Evolutionary conservation across 2,888 invertebrate genomes (phyloP).

Genomic region (Zaprionus bogoriensis): DNA sequence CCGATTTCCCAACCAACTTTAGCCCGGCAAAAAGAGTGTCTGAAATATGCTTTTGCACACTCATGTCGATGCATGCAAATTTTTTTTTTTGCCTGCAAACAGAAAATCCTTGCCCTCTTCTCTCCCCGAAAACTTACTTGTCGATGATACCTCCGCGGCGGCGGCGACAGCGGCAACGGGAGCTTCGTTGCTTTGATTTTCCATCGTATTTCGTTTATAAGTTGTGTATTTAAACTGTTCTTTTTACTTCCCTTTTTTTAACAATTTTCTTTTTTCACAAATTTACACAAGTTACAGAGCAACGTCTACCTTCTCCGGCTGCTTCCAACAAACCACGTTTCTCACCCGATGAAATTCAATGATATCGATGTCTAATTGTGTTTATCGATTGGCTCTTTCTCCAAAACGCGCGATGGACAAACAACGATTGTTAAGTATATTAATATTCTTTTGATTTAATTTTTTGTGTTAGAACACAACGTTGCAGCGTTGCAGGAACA

Average conservation of each 20-base stretch:
- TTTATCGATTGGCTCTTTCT: conserved; percentile 15
- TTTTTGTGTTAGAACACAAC: neutral
- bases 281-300: conserved; percentile 75
- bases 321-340: conserved; percentile 79
- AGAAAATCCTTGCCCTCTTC: conserved; percentile 36
- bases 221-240: conserved; percentile 69
- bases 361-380: conserved; percentile 39
- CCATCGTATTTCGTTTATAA: conserved; percentile 72
- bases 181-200: conserved; percentile 76
- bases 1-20: conserved; percentile 13
- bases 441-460: neutral
- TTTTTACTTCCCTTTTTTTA: conserved; percentile 43
- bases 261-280: conserved; percentile 65
- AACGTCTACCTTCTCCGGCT: conserved; percentile 76
- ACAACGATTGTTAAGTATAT: conserved; percentile 13
- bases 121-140: conserved; percentile 77
- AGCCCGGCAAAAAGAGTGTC: conserved; percentile 36
- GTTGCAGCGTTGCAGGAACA: neutral
- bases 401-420: conserved; percentile 7
- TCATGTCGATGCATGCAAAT: conserved; percentile 20
- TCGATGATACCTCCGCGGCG: conserved; percentile 82
- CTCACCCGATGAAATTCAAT: conserved; percentile 42
- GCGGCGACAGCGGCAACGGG: conserved; percentile 76
- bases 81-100: conserved; percentile 30
- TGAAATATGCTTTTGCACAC: conserved; percentile 23